A percentile compares a stretch with the other conserved stretches of the same genome.
Conservation (phyloP, 2,888 invertebrate genomes). For the Trilocha varians region DNA sequence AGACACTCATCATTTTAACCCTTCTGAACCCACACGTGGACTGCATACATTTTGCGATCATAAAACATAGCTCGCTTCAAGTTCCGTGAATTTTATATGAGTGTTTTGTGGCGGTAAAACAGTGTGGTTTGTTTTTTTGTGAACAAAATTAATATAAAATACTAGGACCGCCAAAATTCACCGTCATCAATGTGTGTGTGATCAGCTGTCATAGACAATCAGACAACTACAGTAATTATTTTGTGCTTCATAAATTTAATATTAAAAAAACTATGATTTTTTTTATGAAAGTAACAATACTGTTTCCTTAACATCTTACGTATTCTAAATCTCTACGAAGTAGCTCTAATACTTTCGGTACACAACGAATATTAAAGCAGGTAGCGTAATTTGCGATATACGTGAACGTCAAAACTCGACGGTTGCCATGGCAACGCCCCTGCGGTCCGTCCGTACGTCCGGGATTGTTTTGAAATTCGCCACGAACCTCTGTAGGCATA, state of each 20-base stretch:
- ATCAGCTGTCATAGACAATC: too few relatives aligned
- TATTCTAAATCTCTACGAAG: constrained; percentile 4
- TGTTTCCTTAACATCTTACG: too few relatives aligned
- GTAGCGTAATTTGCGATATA: constrained; percentile 38
- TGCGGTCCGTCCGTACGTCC: constrained; percentile 45
- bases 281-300: too few relatives aligned
- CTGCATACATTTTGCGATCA: constrained; percentile 32
- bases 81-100: constrained; percentile 18
- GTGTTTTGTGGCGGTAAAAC: too few relatives aligned
- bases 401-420: constrained; percentile 52
- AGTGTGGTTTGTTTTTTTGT: too few relatives aligned
- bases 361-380: neutral
- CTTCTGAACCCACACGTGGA: constrained; percentile 41
- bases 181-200: too few relatives aligned
- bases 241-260: too few relatives aligned
- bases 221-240: too few relatives aligned
- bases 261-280: too few relatives aligned
- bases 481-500: constrained; percentile 40
- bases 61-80: constrained; percentile 32
- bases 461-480: constrained; percentile 55
- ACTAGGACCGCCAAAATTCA: too few relatives aligned
- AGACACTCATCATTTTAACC: constrained; percentile 52
- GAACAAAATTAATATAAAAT: too few relatives aligned
- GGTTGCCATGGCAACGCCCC: constrained; percentile 64
- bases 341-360: neutral